Evolutionary conservation across 2,797 vertebrate species (phyloP), one percentile per base, ranked within the genome.

Genomic region (Vipera ursinii): DNA sequence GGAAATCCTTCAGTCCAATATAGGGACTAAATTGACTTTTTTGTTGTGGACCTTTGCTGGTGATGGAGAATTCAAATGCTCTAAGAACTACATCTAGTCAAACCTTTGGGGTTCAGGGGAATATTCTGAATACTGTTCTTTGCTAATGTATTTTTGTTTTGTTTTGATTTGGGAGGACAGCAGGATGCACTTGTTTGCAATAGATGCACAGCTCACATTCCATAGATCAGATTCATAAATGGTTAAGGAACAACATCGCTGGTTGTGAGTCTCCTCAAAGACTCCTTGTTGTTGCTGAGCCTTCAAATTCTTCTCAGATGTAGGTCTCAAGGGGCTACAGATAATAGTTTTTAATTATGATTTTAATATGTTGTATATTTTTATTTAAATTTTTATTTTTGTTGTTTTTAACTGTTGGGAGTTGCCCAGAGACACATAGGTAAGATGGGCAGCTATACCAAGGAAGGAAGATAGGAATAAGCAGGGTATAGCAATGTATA

Each of bases 21-120:
- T 88, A 92, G 88, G 94, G 87, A 91, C 86, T 91, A 69, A 65
- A 65, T n/a, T 92, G 86, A 60, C 93, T 93, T 92, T 95, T 93
- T 91, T 95, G 22, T 61, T 95, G 90, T 94, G 95, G 96, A 90
- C 94, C 93, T 95, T 93, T 94, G 87, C 26, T 87, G 55, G 94
- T 88, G 90, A 90, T 65, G n/a, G 93, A 51, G 60, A 60, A 95
- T 95, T 96, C 94, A 95, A 96, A 94, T 86, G 13, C 89, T 89
- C 90, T 53, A 0, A 56, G 0, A 17, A 93, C 10, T 0, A 0
- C 44, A 87, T 91, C 32, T 28, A 82, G 82, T 2, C 87, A 90
- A 90, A 94, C 38, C 51, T 4, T 4, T 9, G 92, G 8, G 94
- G 94, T 95, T 97, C 94, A 95, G 94, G 96, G 85, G 94, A 91